These are phyloP conservation scores for Fistularia commersonii DNA, from an alignment of 2,797 vertebrate genomes.

Conservation along the genomic window DNA sequence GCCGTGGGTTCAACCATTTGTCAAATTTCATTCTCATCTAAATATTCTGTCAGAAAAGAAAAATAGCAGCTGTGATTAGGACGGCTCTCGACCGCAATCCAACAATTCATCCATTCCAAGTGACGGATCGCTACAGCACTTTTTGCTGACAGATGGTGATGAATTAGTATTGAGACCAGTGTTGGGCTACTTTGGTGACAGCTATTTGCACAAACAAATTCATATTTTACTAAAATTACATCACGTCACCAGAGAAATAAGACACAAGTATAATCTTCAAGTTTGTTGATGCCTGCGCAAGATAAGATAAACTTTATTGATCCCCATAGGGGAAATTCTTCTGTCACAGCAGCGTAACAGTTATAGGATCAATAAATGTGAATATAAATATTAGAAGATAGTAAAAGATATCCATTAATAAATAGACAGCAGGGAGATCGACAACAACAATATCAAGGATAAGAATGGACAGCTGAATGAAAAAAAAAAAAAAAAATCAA, in stretches of 20 bases:
- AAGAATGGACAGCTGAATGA: too few relatives aligned
- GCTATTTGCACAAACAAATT: slow-evolving; percentile 50
- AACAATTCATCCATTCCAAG: slow-evolving; percentile 53
- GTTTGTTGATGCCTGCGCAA: slow-evolving; percentile 18
- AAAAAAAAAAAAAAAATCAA: too few relatives aligned
- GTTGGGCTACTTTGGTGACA: slow-evolving; percentile 47
- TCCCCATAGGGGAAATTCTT: too few relatives aligned
- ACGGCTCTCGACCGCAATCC: slow-evolving; percentile 33
- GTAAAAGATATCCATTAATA: too few relatives aligned
- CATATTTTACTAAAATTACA: slow-evolving; percentile 37
- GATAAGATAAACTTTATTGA: too few relatives aligned
- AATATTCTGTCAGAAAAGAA: neutral
- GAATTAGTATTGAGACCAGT: slow-evolving; percentile 49
- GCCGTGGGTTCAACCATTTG: too few relatives aligned
- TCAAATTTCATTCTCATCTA: neutral
- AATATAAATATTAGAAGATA: too few relatives aligned
- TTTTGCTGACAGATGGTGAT: slow-evolving; percentile 65
- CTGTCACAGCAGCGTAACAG: too few relatives aligned
- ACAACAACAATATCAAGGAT: too few relatives aligned
- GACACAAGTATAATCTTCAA: slow-evolving; percentile 17
- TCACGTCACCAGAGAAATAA: slow-evolving; percentile 15
- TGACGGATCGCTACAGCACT: slow-evolving; percentile 62
- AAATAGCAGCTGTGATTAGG: slow-evolving; percentile 18
- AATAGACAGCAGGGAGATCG: too few relatives aligned
- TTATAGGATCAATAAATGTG: too few relatives aligned